Evolutionary conservation across 2,888 invertebrate genomes (phyloP).

Genomic region (Heliconius cydno): DNA sequence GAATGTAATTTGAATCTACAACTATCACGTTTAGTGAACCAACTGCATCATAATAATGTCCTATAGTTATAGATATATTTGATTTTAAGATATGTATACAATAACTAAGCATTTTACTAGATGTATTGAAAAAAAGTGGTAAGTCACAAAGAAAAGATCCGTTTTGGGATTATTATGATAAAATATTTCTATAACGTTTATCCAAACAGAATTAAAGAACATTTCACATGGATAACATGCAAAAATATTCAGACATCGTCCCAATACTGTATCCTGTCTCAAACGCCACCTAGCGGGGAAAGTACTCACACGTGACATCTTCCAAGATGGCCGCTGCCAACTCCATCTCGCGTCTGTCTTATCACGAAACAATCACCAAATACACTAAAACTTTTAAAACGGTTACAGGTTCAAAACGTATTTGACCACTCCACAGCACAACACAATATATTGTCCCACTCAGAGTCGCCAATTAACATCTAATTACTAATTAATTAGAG

Average conservation of each 20-base stretch:
- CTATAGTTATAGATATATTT: not conserved
- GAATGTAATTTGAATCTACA: not conserved
- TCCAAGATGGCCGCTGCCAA: slow-evolving; percentile 73
- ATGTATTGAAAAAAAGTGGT: not conserved
- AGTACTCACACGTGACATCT: slow-evolving; percentile 67
- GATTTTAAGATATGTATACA: not conserved
- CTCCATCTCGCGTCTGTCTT: slow-evolving; percentile 48
- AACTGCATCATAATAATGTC: not conserved
- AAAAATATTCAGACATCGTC: slow-evolving; percentile 77
- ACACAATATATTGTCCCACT: slow-evolving; percentile 10
- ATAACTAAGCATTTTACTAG: too few relatives aligned
- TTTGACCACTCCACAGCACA: slow-evolving; percentile 40
- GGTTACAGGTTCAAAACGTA: slow-evolving; percentile 57
- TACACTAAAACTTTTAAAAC: slow-evolving; percentile 55
- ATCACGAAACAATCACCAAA: slow-evolving; percentile 58
- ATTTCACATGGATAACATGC: slow-evolving; percentile 56
- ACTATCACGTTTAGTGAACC: not conserved
- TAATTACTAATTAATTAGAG: slow-evolving; percentile 70
- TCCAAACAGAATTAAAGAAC: slow-evolving; percentile 11
- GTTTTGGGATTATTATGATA: not conserved
- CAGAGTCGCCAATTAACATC: slow-evolving; percentile 34
- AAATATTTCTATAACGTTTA: not conserved
- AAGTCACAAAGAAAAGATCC: not conserved
- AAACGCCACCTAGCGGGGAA: slow-evolving; percentile 76
- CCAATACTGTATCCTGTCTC: slow-evolving; percentile 65